These are phyloP conservation scores for Sialis lutaria DNA, from an alignment of 2,888 invertebrate genomes.

Conservation along the genomic window DNA sequence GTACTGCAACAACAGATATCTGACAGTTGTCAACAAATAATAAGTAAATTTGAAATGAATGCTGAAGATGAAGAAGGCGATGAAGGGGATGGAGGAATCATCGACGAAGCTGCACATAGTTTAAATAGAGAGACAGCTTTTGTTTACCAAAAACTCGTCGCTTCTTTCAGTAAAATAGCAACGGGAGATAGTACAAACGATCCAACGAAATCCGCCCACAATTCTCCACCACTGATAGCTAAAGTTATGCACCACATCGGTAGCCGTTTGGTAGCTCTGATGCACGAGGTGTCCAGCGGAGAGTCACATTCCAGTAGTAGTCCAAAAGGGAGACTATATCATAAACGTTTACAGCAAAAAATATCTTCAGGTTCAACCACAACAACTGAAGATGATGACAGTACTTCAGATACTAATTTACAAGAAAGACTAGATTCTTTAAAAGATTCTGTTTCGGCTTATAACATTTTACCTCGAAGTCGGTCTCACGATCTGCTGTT, in stretches of 20 bases:
- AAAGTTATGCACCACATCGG: conserved; percentile 89
- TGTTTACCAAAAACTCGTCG: conserved; percentile 74
- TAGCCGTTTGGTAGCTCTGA: conserved; percentile 66
- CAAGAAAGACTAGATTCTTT: conserved; percentile 22
- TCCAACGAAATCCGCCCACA: conserved; percentile 32
- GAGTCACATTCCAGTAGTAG: conserved; percentile 40
- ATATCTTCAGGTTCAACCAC: conserved; percentile 38
- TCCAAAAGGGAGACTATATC: conserved; percentile 30
- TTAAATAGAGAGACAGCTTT: conserved; percentile 59
- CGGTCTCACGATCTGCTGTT: conserved; percentile 66
- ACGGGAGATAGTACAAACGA: conserved; percentile 26
- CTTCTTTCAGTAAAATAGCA: conserved; percentile 66
- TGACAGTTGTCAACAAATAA: conserved; percentile 74
- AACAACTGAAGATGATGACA: conserved; percentile 54
- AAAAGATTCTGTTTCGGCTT: conserved; percentile 27
- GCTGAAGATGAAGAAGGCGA: conserved; percentile 39
- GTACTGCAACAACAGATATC: conserved; percentile 71
- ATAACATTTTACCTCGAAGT: conserved; percentile 50
- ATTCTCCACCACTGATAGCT: conserved; percentile 70
- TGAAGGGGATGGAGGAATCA: conserved; percentile 29
- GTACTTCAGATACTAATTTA: conserved; percentile 41
- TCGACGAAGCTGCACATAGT: conserved; percentile 28
- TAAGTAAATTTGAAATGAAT: conserved; percentile 59
- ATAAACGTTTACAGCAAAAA: conserved; percentile 36
- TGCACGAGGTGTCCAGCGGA: conserved; percentile 82